Conservation (phyloP, 2,888 invertebrate genomes). For the Carabus problematicus region DNA sequence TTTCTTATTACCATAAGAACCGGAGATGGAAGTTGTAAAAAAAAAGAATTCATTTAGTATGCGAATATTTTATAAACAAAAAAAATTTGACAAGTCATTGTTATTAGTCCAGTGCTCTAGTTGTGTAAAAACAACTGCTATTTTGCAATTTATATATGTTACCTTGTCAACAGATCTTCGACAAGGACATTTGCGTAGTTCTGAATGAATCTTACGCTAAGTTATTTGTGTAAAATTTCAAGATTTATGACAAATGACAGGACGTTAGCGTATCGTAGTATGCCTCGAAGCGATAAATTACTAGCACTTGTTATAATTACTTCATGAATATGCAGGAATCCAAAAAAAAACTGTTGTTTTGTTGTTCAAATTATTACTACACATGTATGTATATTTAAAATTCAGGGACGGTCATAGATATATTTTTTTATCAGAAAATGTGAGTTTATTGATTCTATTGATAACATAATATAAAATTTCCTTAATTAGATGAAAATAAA, state of each 20-base stretch:
- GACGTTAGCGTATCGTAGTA: too few relatives aligned
- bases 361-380: conserved; percentile 3
- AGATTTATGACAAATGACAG: too few relatives aligned
- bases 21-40: too few relatives aligned
- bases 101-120: neutral
- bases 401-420: conserved; percentile 1
- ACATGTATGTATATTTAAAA: neutral
- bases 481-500: too few relatives aligned
- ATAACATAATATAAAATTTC: neutral
- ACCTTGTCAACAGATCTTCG: neutral
- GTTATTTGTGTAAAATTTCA: too few relatives aligned
- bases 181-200: neutral
- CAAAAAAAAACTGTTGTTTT: conserved; percentile 10
- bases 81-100: too few relatives aligned
- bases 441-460: neutral
- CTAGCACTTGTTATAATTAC: neutral
- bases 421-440: neutral
- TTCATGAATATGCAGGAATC: conserved; percentile 7
- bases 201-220: conserved; percentile 2
- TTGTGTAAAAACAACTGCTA: conserved; percentile 3
- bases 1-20: too few relatives aligned
- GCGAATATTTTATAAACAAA: too few relatives aligned
- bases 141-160: conserved; percentile 9
- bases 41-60: too few relatives aligned
- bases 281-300: too few relatives aligned